Conservation (phyloP, 92 coral and sea anemone species). For the Chrysogorgia sp. region DNA sequence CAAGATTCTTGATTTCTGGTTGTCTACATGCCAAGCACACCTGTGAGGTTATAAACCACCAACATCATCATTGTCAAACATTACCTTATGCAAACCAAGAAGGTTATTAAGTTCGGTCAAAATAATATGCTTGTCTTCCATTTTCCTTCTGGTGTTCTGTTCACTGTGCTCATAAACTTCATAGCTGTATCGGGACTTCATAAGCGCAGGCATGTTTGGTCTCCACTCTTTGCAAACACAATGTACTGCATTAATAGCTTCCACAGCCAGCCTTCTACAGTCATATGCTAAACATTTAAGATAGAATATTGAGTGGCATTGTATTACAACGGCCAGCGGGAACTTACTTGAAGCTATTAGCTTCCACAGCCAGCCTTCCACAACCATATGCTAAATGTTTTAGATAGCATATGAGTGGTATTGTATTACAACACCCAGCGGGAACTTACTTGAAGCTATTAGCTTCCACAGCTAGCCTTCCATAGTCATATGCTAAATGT, state of each 20-base stretch:
- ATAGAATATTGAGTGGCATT: no score
- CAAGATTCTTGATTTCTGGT: no score
- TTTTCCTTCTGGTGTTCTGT: constrained; percentile 90
- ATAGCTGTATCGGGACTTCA: constrained; percentile 67
- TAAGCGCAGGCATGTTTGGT: constrained; percentile 51
- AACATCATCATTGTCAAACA: neutral
- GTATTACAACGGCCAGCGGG: no score
- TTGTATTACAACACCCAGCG: no score
- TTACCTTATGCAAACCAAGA: constrained; percentile 84
- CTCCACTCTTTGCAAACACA: constrained; percentile 76
- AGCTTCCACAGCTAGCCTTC: neutral
- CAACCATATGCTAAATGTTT: neutral
- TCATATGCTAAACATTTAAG: neutral
- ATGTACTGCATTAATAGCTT: constrained; percentile 71
- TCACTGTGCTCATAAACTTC: constrained; percentile 79
- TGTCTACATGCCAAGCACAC: neutral
- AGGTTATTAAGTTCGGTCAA: constrained; percentile 72
- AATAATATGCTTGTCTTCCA: constrained; percentile 95
- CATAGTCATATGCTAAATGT: neutral
- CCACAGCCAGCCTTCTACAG: constrained; percentile 64
- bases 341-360: no score
- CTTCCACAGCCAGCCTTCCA: neutral
- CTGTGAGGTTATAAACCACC: neutral
- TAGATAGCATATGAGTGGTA: neutral
- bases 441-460: no score